phyloP scores from a whole-genome alignment of 1,140 invertebrate genomes.

The Bombus impatiens region DNA sequence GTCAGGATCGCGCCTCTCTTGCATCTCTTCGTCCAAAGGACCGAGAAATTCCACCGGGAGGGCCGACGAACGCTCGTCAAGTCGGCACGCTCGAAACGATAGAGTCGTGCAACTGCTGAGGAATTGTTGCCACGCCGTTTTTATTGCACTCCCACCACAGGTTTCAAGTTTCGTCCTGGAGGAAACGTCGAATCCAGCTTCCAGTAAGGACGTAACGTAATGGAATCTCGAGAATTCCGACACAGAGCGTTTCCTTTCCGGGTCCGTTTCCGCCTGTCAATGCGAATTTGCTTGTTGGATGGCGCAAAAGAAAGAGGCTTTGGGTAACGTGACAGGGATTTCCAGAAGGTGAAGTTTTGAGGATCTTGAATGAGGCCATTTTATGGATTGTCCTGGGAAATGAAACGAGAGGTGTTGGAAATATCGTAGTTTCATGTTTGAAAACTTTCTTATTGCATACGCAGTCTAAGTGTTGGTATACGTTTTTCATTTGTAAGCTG shows the following conservation, averaged over 20 bases:
- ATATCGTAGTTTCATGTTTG: too few relatives aligned
- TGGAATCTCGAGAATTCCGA: constrained; percentile 20
- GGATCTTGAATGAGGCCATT: not conserved
- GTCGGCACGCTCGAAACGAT: constrained; percentile 21
- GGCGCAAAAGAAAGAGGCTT: not conserved
- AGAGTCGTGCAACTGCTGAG: constrained; percentile 23
- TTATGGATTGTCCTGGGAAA: not conserved
- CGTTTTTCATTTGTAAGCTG: too few relatives aligned
- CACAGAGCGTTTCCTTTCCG: not conserved
- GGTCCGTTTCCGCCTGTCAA: not conserved
- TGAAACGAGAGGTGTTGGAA: not conserved
- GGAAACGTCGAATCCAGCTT: not conserved
- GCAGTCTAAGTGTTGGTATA: too few relatives aligned
- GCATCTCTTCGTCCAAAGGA: not conserved
- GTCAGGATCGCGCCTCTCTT: constrained; percentile 7
- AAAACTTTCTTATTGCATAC: too few relatives aligned
- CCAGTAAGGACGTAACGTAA: not conserved
- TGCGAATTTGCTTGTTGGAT: not conserved
- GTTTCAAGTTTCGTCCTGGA: not conserved
- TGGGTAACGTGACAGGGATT: not conserved
- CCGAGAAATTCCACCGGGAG: constrained; percentile 7
- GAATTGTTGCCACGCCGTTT: constrained; percentile 34
- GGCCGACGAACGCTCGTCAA: not conserved
- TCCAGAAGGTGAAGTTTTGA: not conserved
- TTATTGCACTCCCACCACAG: not conserved